Base-by-base conservation (phyloP, 2,888 invertebrate genomes). In the Ceriagrion tenellum region DNA sequence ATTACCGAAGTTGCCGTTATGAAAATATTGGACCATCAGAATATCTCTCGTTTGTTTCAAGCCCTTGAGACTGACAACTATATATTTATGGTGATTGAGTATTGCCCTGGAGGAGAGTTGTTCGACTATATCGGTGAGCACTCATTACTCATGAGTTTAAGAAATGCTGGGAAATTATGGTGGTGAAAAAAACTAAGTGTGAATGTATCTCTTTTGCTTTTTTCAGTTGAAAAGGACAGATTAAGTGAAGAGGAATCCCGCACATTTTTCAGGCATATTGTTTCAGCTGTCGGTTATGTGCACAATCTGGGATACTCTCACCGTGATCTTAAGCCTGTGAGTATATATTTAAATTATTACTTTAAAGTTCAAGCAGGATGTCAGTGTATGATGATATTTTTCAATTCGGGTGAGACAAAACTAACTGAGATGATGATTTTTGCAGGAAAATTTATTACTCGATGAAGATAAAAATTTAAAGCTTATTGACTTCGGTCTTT, bases 401-500 rank as follows among this genome's bases (percentile, higher is more conserved):
- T 18, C 13, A 18, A 8, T 20, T 59, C 59, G 13, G 13, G 12
- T 26, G 30, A n/a, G 30, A 30, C 12, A 40, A 20, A 55, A 59
- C 20, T 55, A 47, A 91, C 95, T 96, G 95, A 95, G 8, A 47
- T 47, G 47, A 47, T 8, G 47, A 47, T 47, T 47, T 47, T 95
- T 97, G 63, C 96, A 98, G 98, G 98, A 99, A 97, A 99, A 99
- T 97, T 97, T 98, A 95, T 97, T 98, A 91, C 97, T 98, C 95
- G 98, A 98, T 97, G 98, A 97, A 96, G 97, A 98, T 91, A 98
- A 98, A 96, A 98, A 98, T 96, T 97, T 99, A 95, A 98, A 98
- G 96, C 97, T 98, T 95, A 99, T 99, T 96, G 98, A 98, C 96
- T 99, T 98, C 97, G 98, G 98, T 35, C 97, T 98, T 90, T 98